Base-by-base conservation (phyloP, 2,797 vertebrate genomes). In the Scolopax bukidnonensis region DNA sequence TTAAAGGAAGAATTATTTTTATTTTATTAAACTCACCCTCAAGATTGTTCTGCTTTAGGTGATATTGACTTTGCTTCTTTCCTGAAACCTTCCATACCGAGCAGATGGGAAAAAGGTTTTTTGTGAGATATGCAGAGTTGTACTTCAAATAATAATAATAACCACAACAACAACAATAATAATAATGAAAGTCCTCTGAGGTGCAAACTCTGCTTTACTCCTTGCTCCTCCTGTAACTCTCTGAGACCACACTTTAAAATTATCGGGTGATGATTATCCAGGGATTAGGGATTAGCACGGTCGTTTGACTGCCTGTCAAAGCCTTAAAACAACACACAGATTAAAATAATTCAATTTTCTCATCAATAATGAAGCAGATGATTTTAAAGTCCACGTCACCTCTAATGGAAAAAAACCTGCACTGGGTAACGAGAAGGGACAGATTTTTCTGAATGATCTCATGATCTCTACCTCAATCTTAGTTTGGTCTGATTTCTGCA, bases 291-390 rank as follows among this genome's bases (percentile, higher is more conserved):
- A 96, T 91, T 84, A 89, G 38, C 8, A 6, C 12, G 59, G 86
- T 38, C 61, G 60, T 76, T 81, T 76, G 50, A 51, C 25, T 75
- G 51, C 73, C 53, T 93, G 78, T 89, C 73, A 85, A 85, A 93
- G 59, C 28, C 87, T 96, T 89, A 81, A 86, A 89, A 80, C 78
- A 80, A 87, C 75, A 90, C 84, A 21, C 40, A 64, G 71, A 84
- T 84, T 80, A 65, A 89, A 74, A 76, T 48, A 93, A 94, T 95
- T 84, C 83, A 48, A 69, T 75, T 89, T 68, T 89, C 71, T 91
- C 36, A 43, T 63, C 83, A 94, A 73, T 63, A 48, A 24, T 15
- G 56, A 78, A 84, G 68, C 60, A 60, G 59, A 45, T 78, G 33
- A 59, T 75, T 96, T 95, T 69, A 64, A 96, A 86, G 32, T 7